Base-by-base conservation (phyloP, 2,797 vertebrate species). In the Acrocephalus scirpaceus region DNA sequence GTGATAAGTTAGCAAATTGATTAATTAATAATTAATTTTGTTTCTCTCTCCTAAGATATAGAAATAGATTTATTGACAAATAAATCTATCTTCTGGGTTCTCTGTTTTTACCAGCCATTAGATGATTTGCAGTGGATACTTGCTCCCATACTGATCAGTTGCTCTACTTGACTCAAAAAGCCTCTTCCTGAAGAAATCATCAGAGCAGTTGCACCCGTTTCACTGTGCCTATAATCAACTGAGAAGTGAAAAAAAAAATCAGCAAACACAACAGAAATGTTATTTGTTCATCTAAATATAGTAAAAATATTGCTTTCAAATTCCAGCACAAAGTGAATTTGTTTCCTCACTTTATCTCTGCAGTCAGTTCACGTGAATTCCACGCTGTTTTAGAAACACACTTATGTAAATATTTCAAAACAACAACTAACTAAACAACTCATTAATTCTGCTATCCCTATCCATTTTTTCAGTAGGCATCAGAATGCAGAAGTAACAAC, bases 211-310 rank as follows among this genome's bases (percentile, higher is more conserved):
- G 97, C 98, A 17, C 98, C 98, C 2, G 98, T 99, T 94, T 99
- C 98, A 78, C 98, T 99, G 97, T 99, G 99, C 53, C 97, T 98
- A 82, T 99, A 99, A 97, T 99, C 99, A 97, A 99, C 99, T 99
- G 81, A 84, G 64, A 95, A 45, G 36, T 66, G 56, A 20, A 45
- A 36, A 48, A 20, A 34, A 25, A 21, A 51, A 57, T 20, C 29
- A 93, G 48, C 22, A 71, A 79, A 93, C 58, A 25, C 15, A 69
- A 34, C 0, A 86, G 27, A 54, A 65, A 54, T 13, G 21, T 16
- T 66, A 22, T 26, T 54, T 93, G 70, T 83, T 50, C 10, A 78
- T 32, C 27, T 38, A 79, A 50, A 71, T 9, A 8, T 13, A 53
- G 18, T 40, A 87, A 0, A 32, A 79, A 77, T 32, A 47, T 2